Evolutionary conservation across 2,113 vertebrate species (phyloP), one percentile per base, ranked within the genome.

Genomic region (Crypturellus undulatus): DNA sequence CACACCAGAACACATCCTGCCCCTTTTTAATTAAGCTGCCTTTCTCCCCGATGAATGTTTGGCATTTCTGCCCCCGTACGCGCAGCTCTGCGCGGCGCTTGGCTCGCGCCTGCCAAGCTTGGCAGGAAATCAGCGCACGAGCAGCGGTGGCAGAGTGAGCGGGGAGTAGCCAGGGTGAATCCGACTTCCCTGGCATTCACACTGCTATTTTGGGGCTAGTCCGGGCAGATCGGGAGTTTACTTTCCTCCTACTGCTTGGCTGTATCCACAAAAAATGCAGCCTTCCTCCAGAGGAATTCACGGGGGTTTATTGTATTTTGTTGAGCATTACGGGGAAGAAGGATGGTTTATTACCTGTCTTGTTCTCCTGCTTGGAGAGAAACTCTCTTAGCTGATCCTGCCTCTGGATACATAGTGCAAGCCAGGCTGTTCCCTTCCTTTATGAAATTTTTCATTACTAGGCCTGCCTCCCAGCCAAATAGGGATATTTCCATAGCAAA

Each of bases 341-440:
- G 75, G 92, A 69, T 87, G 70, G 84, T 92, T 95, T 91, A 91
- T 94, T 89, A 95, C 96, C 93, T 94, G 91, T 94, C 92, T 93
- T 11, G 0, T 76, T 77, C 75, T 49, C 22, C 67, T 94, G 67
- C 51, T 34, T 84, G 30, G 68, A 75, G 84, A 91, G 65, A 91
- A 67, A 75, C 36, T 91, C 36, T 91, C 75, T 7, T 62, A 90
- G 75, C 87, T 94, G 92, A 89, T 91, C 94, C 92, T 94, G 92
- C 92, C 95, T 79, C 84, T 92, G 89, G 87, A 69, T 49, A 92
- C 87, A 45, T 14, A 19, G 84, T n/a, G 40, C 91, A 91, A 91
- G 81, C 45, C 84, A 76, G 75, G 70, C 81, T 91, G 59, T 65
- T 91, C 47, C 71, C 75, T 59, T 21, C 72, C 75, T 91, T 91